These are phyloP conservation scores for Adelges cooleyi DNA, from an alignment of 1,140 invertebrate genomes.

Conservation along the genomic window DNA sequence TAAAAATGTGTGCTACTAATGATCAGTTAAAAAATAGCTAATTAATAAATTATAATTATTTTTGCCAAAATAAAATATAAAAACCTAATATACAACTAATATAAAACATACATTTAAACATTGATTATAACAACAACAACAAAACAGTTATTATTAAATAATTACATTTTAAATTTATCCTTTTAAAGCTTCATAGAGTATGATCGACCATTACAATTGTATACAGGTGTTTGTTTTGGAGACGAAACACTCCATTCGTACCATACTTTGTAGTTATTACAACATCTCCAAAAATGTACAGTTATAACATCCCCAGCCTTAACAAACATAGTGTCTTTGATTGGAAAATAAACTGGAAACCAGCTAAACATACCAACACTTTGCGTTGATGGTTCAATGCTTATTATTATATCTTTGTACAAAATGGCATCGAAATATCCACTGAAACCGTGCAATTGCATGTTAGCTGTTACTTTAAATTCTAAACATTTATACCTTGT, in stretches of 20 bases:
- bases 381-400: slow-evolving; percentile 78
- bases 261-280: slow-evolving; percentile 73
- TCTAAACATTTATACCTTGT: slow-evolving; percentile 55
- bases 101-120: too few relatives aligned
- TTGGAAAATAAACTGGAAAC: slow-evolving; percentile 93
- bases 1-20: too few relatives aligned
- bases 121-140: too few relatives aligned
- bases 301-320: slow-evolving; percentile 56
- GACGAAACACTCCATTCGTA: slow-evolving; percentile 84
- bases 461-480: slow-evolving; percentile 60
- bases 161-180: too few relatives aligned
- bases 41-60: too few relatives aligned
- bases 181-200: slow-evolving; percentile 3
- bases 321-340: slow-evolving; percentile 64
- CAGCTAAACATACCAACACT: slow-evolving; percentile 89
- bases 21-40: too few relatives aligned
- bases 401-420: slow-evolving; percentile 72
- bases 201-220: slow-evolving; percentile 60
- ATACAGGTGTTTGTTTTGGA: slow-evolving; percentile 52
- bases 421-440: slow-evolving; percentile 88
- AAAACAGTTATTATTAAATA: too few relatives aligned
- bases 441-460: slow-evolving; percentile 81
- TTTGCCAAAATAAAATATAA: too few relatives aligned
- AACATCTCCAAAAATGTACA: slow-evolving; percentile 78
- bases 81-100: too few relatives aligned